These are phyloP conservation scores for Aplidium turbinatum DNA, from an alignment of 23 tunicate genomes.

Conservation along the genomic window DNA sequence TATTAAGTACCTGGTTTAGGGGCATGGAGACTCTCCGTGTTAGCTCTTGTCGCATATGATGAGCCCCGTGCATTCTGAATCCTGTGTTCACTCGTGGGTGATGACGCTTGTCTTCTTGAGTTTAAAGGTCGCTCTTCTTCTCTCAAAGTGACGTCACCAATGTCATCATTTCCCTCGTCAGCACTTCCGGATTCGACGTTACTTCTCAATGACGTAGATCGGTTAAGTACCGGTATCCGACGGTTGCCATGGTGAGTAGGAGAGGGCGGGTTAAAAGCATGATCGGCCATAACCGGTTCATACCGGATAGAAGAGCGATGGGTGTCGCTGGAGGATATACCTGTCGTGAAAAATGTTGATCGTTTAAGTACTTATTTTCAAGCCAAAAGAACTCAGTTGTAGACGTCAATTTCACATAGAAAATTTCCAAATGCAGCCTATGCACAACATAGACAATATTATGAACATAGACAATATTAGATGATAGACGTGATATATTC, in stretches of 20 bases:
- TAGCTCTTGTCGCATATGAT: constrained; percentile 33
- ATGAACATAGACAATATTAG: not conserved
- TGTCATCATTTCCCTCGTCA: constrained; percentile 59
- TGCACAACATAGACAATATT: not conserved
- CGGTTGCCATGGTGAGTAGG: constrained; percentile 48
- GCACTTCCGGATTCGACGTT: constrained; percentile 46
- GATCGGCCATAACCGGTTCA: constrained; percentile 83
- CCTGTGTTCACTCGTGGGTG: constrained; percentile 55
- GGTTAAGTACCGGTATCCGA: constrained; percentile 35
- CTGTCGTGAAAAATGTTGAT: constrained; percentile 40
- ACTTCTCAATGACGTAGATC: constrained; percentile 12
- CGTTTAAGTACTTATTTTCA: not conserved
- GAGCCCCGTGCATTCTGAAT: constrained; percentile 42
- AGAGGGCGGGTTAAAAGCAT: constrained; percentile 66
- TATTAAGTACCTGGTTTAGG: constrained; percentile 75
- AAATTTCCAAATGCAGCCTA: not conserved
- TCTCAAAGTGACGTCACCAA: constrained; percentile 38
- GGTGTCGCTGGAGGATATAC: constrained; percentile 88
- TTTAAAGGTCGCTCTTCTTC: constrained; percentile 66
- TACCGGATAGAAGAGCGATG: constrained; percentile 84
- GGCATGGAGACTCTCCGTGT: constrained; percentile 49
- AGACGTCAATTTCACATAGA: not conserved
- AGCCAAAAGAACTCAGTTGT: not conserved
- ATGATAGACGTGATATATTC: no score
- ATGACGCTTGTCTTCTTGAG: constrained; percentile 56